Base-by-base conservation (phyloP, 2,888 invertebrate species). In the Clistopyga incitator region DNA sequence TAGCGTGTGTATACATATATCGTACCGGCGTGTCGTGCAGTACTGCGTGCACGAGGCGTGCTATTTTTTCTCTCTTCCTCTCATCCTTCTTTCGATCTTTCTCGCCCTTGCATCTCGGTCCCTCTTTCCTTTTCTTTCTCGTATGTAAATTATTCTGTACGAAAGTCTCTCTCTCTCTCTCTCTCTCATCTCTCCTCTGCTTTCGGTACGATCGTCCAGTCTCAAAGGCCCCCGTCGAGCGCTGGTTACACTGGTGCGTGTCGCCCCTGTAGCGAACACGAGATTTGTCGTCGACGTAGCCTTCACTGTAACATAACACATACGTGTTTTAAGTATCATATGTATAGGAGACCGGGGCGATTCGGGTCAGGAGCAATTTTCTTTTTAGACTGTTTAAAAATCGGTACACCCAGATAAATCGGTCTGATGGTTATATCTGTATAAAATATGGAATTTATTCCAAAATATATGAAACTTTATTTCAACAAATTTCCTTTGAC, bases 191-290 rank as follows among this genome's bases (percentile, higher is more conserved):
- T 59, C 82, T 64, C 54, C 52, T 25, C 10, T 59, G 50, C 81
- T 65, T 76, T 84, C 65, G 81, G 71, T 75, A 74, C 75, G 70
- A 81, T 75, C 67, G 78, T 78, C 77, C 71, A 56, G 29, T 78
- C 77, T 84, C 84, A 84, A 84, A 84, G 81, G 78, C 72, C 75
- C 68, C 52, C 74, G 80, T 72, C 77, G 76, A 38, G 18, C 61
- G 77, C 23, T 64, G 81, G 81, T 84, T 84, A 84, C 84, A 81
- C 81, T 84, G 75, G 81, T 78, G 84, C 84, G 84, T 84, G 65
- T 81, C 84, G 84, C 84, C 84, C 84, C 84, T 78, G 84, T 71
- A 70, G 81, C 56, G 78, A 81, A 75, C 78, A 70, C 68, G 68
- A 78, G 74, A 84, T 84, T 84, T 75, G 84, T 84, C 84, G 75